Percentiles rank a stretch among this genome's conserved stretches.
These are phyloP conservation scores for Serinus canaria DNA, from an alignment of 2,113 vertebrate genomes.

Conservation along the genomic window DNA sequence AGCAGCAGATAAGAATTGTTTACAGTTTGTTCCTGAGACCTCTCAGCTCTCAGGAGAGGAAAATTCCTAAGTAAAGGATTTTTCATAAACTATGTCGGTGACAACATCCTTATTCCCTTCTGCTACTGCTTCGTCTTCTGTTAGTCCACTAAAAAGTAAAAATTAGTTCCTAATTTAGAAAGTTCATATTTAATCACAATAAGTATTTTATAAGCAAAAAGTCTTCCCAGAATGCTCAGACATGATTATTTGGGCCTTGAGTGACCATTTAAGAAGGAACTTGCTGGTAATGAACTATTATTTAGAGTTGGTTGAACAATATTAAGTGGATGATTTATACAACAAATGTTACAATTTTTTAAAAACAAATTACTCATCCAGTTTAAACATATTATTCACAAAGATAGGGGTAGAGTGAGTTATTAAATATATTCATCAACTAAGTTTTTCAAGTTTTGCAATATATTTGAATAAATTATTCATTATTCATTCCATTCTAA, in stretches of 20 bases:
- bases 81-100: too few relatives aligned
- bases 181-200: not conserved
- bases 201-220: not conserved
- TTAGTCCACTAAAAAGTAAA: not conserved
- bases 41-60: too few relatives aligned
- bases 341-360: not conserved
- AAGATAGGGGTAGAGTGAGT: not conserved
- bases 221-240: not conserved
- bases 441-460: slow-evolving; percentile 26
- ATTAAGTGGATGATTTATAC: slow-evolving; percentile 21
- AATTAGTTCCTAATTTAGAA: not conserved
- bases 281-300: not conserved
- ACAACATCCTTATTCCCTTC: not conserved
- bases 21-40: too few relatives aligned
- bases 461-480: slow-evolving; percentile 41
- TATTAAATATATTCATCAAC: slow-evolving; percentile 61
- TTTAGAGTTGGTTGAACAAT: not conserved
- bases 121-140: not conserved
- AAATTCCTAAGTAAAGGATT: too few relatives aligned
- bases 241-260: not conserved
- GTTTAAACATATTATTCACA: slow-evolving; percentile 11
- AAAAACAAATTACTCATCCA: slow-evolving; percentile 1
- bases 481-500: slow-evolving; percentile 41
- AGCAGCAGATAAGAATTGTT: too few relatives aligned
- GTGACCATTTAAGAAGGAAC: not conserved